These are phyloP conservation scores for Saxidomus purpurata DNA, from an alignment of 1,140 invertebrate species.

Conservation along the genomic window DNA sequence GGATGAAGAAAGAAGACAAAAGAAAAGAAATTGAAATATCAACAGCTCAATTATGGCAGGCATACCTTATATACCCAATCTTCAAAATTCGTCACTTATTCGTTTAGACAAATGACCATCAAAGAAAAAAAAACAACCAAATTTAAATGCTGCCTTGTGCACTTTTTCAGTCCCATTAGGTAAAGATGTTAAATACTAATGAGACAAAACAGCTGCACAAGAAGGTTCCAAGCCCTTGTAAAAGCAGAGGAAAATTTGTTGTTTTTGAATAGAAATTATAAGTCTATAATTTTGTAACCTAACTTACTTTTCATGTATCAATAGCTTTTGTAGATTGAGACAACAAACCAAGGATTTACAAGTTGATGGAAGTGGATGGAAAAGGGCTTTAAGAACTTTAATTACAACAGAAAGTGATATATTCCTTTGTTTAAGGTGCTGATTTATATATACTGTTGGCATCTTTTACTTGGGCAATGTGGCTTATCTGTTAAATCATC, in stretches of 20 bases:
- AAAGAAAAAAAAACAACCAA: not conserved
- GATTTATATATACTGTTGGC: constrained; percentile 30
- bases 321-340: too few species aligned
- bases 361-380: too few species aligned
- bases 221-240: constrained; percentile 69
- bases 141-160: constrained; percentile 17
- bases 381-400: too few species aligned
- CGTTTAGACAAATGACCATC: not conserved
- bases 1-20: constrained; percentile 2
- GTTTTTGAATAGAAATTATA: not conserved
- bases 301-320: too few species aligned
- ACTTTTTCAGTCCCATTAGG: constrained; percentile 4
- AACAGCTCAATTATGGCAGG: not conserved
- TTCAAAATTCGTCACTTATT: not conserved
- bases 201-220: constrained; percentile 28
- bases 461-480: constrained; percentile 32
- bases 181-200: constrained; percentile 7
- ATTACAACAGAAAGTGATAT: too few species aligned
- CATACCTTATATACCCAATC: not conserved
- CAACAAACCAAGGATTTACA: too few species aligned
- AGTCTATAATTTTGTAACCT: too few species aligned
- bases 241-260: constrained; percentile 62
- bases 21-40: not conserved
- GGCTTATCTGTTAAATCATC: constrained; percentile 40
- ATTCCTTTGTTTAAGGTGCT: constrained; percentile 46